phyloP scores from a whole-genome alignment of 2,888 invertebrate species.

The Caenorhabditis virilis region DNA sequence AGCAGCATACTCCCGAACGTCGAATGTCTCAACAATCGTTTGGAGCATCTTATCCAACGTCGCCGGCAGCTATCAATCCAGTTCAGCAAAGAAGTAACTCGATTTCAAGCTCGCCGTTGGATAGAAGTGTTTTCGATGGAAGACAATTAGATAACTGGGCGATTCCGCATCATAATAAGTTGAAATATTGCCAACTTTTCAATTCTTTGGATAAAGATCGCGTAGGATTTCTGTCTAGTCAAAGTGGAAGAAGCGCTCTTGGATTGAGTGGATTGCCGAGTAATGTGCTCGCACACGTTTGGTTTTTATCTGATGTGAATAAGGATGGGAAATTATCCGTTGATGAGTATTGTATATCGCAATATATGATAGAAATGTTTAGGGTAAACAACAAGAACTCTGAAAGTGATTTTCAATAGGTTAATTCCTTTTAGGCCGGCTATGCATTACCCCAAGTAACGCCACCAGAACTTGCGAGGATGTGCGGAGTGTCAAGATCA shows the following conservation, averaged over 20 bases:
- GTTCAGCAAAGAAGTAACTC: slow-evolving; percentile 21
- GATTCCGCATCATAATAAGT: slow-evolving; percentile 61
- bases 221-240: slow-evolving; percentile 56
- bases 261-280: slow-evolving; percentile 90
- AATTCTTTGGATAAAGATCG: slow-evolving; percentile 63
- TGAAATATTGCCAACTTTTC: slow-evolving; percentile 66
- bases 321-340: slow-evolving; percentile 87
- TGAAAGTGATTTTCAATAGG: too few species aligned
- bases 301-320: slow-evolving; percentile 91
- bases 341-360: slow-evolving; percentile 95
- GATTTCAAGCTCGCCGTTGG: slow-evolving; percentile 5
- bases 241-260: slow-evolving; percentile 75
- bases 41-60: slow-evolving; percentile 12
- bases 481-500: slow-evolving; percentile 47
- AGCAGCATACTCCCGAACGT: slow-evolving; percentile 10
- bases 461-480: slow-evolving; percentile 75
- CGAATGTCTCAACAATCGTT: slow-evolving; percentile 23
- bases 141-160: slow-evolving; percentile 64
- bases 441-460: slow-evolving; percentile 84
- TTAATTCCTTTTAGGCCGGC: slow-evolving; percentile 83
- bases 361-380: slow-evolving; percentile 84
- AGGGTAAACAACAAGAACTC: too few species aligned
- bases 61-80: slow-evolving; percentile 3
- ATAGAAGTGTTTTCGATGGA: slow-evolving; percentile 31
- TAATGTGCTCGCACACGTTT: slow-evolving; percentile 88